These are phyloP conservation scores for Hymenopus coronatus DNA, from an alignment of 2,888 invertebrate species.

Conservation along the genomic window DNA sequence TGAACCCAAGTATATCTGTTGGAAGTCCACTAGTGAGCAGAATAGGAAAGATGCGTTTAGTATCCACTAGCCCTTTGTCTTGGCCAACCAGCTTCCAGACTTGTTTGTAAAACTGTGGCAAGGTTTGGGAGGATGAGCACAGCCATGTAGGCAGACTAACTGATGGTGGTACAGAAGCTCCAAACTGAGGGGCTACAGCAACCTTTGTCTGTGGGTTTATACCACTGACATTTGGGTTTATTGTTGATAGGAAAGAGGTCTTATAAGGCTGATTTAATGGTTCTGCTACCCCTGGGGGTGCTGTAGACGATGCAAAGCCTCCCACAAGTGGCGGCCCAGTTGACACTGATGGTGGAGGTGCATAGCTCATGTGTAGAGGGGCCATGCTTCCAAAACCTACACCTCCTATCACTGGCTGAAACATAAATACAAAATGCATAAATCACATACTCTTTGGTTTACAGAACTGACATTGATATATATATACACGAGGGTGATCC, in stretches of 20 bases:
- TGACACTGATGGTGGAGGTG: neutral
- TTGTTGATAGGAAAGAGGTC: neutral
- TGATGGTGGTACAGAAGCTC: neutral
- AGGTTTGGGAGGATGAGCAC: slow-evolving; percentile 45
- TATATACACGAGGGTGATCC: no score
- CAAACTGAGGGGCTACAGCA: neutral
- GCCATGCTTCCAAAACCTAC: neutral
- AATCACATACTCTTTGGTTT: no score
- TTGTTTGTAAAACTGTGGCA: slow-evolving; percentile 47
- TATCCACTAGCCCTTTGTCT: slow-evolving; percentile 45
- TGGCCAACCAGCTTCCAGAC: slow-evolving; percentile 48
- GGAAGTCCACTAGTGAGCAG: slow-evolving; percentile 50
- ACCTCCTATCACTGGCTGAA: neutral
- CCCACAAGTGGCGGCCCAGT: neutral
- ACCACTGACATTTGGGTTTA: neutral
- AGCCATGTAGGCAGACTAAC: slow-evolving; percentile 46
- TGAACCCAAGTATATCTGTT: slow-evolving; percentile 50
- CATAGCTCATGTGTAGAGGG: neutral
- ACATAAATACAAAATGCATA: neutral
- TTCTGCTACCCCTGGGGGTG: neutral
- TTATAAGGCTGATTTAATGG: neutral
- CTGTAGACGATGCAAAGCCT: neutral
- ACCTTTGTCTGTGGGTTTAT: neutral
- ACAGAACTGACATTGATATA: no score
- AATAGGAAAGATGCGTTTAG: slow-evolving; percentile 48